Evolutionary conservation across 2,888 invertebrate genomes (phyloP).

Genomic region (Metopia argyrocephala): DNA sequence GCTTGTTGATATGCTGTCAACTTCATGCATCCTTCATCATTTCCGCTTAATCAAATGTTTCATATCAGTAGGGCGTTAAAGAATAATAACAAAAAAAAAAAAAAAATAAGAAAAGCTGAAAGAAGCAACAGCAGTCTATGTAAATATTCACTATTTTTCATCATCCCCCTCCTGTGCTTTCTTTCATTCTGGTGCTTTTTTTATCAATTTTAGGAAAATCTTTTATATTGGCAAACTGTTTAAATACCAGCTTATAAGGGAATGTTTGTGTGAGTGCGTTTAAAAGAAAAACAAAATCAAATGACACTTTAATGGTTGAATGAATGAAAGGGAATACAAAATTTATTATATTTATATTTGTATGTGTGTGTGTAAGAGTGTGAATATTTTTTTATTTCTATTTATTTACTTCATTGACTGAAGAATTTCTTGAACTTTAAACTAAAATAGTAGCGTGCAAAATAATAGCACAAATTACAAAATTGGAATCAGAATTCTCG

Average conservation of each 20-base stretch:
- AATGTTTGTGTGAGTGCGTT: no score
- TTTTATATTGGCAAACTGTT: not conserved
- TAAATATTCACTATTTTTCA: not conserved
- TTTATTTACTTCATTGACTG: not conserved
- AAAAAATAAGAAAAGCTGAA: not conserved
- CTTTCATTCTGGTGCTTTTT: not conserved
- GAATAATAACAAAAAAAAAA: not conserved
- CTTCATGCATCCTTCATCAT: constrained; percentile 52
- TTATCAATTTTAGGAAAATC: not conserved
- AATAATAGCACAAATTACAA: not conserved
- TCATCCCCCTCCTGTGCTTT: not conserved
- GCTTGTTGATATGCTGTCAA: constrained; percentile 42
- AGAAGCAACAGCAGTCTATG: not conserved
- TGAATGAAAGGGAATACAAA: constrained; percentile 17
- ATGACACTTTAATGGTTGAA: constrained; percentile 5
- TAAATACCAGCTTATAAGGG: not conserved
- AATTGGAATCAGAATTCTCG: not conserved
- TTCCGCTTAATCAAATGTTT: constrained; percentile 48
- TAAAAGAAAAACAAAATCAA: not conserved
- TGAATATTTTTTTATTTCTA: not conserved
- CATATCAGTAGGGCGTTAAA: constrained; percentile 36
- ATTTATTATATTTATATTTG: not conserved
- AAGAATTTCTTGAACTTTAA: not conserved
- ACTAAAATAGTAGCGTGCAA: not conserved
- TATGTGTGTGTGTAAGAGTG: not conserved